Evolutionary conservation across 2,797 vertebrate genomes (phyloP).

Genomic region (Molossus alvarezi): DNA sequence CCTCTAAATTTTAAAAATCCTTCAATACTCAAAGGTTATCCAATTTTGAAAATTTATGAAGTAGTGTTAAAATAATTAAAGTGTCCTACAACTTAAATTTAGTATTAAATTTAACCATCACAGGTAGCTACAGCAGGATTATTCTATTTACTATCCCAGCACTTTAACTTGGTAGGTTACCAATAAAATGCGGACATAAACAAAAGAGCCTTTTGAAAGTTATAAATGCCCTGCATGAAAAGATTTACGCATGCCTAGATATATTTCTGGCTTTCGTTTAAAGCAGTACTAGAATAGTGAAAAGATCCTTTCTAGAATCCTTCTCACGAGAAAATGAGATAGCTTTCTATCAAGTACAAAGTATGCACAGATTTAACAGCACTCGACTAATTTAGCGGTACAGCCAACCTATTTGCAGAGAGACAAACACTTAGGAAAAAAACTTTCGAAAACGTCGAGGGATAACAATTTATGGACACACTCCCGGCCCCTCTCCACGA

Average conservation of each 20-base stretch:
- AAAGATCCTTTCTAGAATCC: not conserved
- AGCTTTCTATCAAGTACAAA: not conserved
- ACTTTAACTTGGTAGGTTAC: not conserved
- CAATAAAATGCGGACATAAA: fast-evolving
- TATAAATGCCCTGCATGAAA: not conserved
- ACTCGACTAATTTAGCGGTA: not conserved
- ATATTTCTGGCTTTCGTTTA: not conserved
- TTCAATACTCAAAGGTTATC: not conserved
- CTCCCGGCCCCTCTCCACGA: not conserved
- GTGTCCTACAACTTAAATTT: not conserved
- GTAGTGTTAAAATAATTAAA: no score
- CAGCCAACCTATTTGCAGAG: not conserved
- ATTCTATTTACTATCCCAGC: not conserved
- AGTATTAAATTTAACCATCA: no score
- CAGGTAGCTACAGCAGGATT: not conserved
- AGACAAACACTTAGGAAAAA: fast-evolving
- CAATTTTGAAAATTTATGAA: not conserved
- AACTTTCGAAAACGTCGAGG: not conserved
- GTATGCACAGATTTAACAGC: not conserved
- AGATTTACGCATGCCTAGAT: fast-evolving
- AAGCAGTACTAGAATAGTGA: not conserved
- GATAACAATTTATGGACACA: not conserved
- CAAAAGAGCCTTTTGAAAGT: not conserved
- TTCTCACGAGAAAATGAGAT: not conserved
- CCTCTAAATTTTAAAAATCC: not conserved